These are phyloP conservation scores for Nettapus auritus DNA, from an alignment of 2,113 vertebrate genomes.

Conservation along the genomic window DNA sequence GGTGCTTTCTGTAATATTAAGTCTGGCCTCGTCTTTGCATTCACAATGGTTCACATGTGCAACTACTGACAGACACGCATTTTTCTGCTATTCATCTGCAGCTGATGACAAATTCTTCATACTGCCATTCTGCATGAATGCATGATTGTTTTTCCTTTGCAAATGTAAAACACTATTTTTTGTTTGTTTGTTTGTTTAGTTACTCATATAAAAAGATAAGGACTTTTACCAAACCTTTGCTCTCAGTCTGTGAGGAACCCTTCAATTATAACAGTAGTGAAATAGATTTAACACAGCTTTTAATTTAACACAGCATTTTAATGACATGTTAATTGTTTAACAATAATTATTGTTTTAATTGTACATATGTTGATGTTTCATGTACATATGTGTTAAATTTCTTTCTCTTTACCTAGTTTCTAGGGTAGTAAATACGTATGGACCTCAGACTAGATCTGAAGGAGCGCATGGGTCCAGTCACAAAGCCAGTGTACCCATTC, in stretches of 20 bases:
- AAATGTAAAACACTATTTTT: neutral
- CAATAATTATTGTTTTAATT: neutral
- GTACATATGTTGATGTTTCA: neutral
- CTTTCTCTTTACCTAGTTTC: slow-evolving; percentile 82
- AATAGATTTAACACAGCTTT: neutral
- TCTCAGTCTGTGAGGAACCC: neutral
- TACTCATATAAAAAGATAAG: neutral
- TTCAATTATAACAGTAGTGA: neutral
- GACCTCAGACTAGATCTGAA: slow-evolving; percentile 89
- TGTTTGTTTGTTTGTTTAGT: neutral
- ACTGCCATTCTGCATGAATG: neutral
- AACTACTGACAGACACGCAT: neutral
- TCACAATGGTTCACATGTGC: neutral
- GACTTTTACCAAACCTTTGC: neutral
- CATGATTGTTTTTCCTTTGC: slow-evolving; percentile 7
- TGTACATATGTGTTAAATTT: neutral
- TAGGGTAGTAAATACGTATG: slow-evolving; percentile 94
- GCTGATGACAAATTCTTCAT: slow-evolving; percentile 25
- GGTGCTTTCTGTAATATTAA: neutral
- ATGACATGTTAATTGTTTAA: neutral
- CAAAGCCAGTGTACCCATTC: slow-evolving; percentile 68
- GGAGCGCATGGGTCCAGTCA: slow-evolving; percentile 75
- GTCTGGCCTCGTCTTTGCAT: neutral
- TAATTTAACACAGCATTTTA: neutral
- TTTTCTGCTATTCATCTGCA: slow-evolving; percentile 23